Percentiles rank a stretch among this genome's conserved stretches.
These are phyloP conservation scores for Lordiphosa andalusiaca DNA, from an alignment of 2,888 invertebrate genomes.

Conservation along the genomic window DNA sequence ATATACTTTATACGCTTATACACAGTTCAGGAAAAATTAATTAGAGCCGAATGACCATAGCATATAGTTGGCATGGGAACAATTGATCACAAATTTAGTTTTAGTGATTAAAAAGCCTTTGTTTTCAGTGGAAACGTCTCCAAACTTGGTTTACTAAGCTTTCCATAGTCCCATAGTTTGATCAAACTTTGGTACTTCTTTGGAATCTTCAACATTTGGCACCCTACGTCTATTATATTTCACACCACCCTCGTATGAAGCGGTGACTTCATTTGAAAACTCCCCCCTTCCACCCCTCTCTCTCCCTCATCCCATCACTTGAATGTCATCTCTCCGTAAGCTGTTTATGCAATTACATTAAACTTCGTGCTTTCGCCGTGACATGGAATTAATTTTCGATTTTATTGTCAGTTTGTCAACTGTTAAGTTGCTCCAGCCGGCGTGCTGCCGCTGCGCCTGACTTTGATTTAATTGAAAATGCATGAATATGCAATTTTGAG, in stretches of 20 bases:
- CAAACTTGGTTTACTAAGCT: too few species aligned
- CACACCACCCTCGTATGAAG: background rate
- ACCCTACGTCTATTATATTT: too few species aligned
- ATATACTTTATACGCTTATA: too few species aligned
- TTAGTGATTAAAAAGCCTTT: too few species aligned
- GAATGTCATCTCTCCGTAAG: conserved; percentile 4
- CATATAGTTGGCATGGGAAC: too few species aligned
- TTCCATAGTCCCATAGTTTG: too few species aligned
- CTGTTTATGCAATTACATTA: conserved; percentile 64
- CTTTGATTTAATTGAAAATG: conserved; percentile 72
- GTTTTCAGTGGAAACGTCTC: too few species aligned
- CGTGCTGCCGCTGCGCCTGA: conserved; percentile 46
- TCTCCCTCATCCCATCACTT: background rate
- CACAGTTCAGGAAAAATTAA: too few species aligned
- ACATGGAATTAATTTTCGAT: conserved; percentile 74
- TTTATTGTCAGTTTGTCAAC: conserved; percentile 70
- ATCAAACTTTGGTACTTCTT: too few species aligned
- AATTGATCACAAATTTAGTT: too few species aligned
- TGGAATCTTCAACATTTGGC: too few species aligned
- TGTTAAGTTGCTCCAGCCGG: conserved; percentile 26
- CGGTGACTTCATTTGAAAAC: conserved; percentile 24
- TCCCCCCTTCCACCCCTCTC: background rate
- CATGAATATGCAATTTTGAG: conserved; percentile 73
- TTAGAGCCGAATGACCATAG: too few species aligned
- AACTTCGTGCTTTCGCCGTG: conserved; percentile 53